Evolutionary conservation across 2,113 vertebrate genomes (phyloP).

Genomic region (Haemorhous mexicanus): DNA sequence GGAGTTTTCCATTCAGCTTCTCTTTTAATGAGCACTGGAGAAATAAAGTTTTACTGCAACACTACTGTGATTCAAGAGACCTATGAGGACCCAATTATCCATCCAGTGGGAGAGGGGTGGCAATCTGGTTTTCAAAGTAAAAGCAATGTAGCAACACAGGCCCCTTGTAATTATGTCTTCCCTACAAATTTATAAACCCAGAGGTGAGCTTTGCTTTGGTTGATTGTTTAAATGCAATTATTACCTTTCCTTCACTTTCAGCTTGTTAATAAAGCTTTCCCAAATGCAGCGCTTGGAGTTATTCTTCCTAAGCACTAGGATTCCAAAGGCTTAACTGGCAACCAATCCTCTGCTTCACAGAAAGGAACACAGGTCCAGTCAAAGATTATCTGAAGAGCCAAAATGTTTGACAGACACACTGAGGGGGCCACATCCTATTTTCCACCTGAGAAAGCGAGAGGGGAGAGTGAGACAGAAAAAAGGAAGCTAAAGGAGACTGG

Average conservation of each 20-base stretch:
- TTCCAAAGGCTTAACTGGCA: slow-evolving; percentile 51
- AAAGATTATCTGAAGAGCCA: slow-evolving; percentile 45
- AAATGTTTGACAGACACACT: slow-evolving; percentile 27
- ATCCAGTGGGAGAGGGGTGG: slow-evolving; percentile 61
- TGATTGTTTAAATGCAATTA: slow-evolving; percentile 76
- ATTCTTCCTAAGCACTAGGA: slow-evolving; percentile 51
- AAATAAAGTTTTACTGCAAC: slow-evolving; percentile 79
- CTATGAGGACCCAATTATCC: slow-evolving; percentile 77
- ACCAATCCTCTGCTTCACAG: background rate
- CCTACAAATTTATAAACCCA: slow-evolving; percentile 70
- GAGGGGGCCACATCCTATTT: background rate
- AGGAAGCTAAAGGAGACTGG: background rate
- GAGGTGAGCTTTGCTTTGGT: slow-evolving; percentile 77
- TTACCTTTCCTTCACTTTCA: slow-evolving; percentile 77
- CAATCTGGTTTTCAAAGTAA: slow-evolving; percentile 75
- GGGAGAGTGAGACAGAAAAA: background rate
- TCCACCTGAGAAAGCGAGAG: background rate
- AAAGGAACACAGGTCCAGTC: background rate
- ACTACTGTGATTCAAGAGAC: slow-evolving; percentile 74
- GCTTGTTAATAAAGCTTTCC: slow-evolving; percentile 63
- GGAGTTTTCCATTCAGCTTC: slow-evolving; percentile 78
- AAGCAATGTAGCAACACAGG: slow-evolving; percentile 67
- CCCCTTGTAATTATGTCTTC: slow-evolving; percentile 69
- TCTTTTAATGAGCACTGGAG: slow-evolving; percentile 76
- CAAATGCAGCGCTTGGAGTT: slow-evolving; percentile 32